These are phyloP conservation scores for Acanthurus tractus DNA, from an alignment of 2,797 vertebrate species.

Conservation along the genomic window DNA sequence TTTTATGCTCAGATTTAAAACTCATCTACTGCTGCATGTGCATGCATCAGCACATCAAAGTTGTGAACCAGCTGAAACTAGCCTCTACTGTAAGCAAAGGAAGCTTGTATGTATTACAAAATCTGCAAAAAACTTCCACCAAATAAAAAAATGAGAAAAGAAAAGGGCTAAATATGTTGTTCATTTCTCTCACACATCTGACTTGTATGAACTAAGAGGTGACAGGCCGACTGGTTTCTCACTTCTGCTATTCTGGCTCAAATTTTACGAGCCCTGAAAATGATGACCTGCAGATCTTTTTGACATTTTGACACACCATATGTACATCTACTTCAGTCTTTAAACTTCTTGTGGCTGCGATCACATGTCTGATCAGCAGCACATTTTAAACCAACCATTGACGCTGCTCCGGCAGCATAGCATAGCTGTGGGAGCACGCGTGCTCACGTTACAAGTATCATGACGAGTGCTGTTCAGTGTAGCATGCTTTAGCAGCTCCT, in stretches of 20 bases:
- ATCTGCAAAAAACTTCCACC: background rate
- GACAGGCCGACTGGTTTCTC: background rate
- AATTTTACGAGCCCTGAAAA: constrained; percentile 10
- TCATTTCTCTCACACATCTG: background rate
- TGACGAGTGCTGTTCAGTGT: constrained; percentile 23
- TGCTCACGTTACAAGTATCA: constrained; percentile 71
- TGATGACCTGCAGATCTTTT: constrained; percentile 1
- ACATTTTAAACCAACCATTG: constrained; percentile 27
- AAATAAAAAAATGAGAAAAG: too few species aligned
- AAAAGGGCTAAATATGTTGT: background rate
- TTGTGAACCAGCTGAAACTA: background rate
- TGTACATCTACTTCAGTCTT: background rate
- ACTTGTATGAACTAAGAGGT: background rate
- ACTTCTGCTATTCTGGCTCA: background rate
- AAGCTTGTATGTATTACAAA: background rate
- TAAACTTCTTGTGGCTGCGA: constrained; percentile 1
- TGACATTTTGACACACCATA: background rate
- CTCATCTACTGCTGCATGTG: background rate
- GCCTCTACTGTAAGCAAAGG: background rate
- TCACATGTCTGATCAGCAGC: constrained; percentile 29
- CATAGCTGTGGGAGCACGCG: constrained; percentile 47
- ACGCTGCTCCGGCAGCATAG: constrained; percentile 6
- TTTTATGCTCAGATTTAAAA: background rate
- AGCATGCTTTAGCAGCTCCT: constrained; percentile 51
- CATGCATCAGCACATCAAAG: background rate